Evolutionary conservation across 2,113 vertebrate genomes (phyloP).

Genomic region (Dasyprocta punctata): DNA sequence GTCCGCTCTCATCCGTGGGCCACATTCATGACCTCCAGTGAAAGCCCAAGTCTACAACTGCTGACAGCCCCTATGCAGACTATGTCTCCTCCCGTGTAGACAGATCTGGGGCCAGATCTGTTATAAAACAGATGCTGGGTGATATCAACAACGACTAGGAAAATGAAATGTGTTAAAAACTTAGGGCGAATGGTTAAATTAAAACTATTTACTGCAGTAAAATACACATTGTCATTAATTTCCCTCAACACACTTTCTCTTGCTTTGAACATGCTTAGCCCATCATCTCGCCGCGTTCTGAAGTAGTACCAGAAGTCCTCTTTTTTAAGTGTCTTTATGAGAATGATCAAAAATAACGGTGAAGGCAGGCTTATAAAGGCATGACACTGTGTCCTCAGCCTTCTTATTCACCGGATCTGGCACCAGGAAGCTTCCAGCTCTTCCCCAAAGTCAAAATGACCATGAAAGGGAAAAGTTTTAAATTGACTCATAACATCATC

Average conservation of each 20-base stretch:
- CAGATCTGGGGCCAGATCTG: neutral
- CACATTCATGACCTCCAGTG: too few species aligned
- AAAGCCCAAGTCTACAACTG: neutral
- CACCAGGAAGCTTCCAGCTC: neutral
- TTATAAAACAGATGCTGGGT: neutral
- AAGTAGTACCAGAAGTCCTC: neutral
- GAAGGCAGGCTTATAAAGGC: neutral
- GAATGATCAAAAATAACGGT: neutral
- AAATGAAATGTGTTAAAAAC: neutral
- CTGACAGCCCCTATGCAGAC: neutral
- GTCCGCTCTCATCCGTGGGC: neutral
- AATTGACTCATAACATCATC: rapidly evolving
- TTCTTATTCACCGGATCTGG: neutral
- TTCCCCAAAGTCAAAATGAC: neutral
- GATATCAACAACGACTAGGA: neutral
- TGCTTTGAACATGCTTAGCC: rapidly evolving
- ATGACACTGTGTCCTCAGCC: neutral
- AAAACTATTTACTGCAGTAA: neutral
- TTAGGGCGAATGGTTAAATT: neutral
- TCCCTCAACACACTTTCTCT: neutral
- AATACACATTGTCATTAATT: neutral
- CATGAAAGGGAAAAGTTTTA: neutral
- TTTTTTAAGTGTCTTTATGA: neutral
- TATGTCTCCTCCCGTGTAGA: neutral
- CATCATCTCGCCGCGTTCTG: neutral